Conservation (phyloP, 2,797 vertebrate species). For the Momotus momota region DNA sequence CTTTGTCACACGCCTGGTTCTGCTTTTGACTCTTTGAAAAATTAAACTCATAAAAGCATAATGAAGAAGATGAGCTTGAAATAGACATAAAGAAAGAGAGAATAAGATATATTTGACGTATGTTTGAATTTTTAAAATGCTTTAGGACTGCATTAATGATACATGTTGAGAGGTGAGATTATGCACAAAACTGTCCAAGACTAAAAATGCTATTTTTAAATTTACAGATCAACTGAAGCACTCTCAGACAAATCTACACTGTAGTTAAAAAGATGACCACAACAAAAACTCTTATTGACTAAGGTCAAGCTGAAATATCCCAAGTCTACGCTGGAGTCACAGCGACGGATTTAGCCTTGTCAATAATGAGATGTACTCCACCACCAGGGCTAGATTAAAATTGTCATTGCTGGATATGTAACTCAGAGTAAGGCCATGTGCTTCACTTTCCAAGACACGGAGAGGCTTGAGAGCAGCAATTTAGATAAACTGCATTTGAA, state of each 20-base stretch:
- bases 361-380: not conserved
- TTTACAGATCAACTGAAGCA: not conserved
- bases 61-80: constrained; percentile 8
- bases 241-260: not conserved
- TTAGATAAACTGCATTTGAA: not conserved
- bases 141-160: not conserved
- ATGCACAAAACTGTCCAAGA: not conserved
- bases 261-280: not conserved
- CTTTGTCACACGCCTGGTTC: not conserved
- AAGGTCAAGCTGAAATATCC: not conserved
- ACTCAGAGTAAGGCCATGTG: not conserved
- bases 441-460: not conserved
- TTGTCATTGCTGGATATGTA: not conserved
- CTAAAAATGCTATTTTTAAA: not conserved
- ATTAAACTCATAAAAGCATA: constrained; percentile 5
- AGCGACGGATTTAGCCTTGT: not conserved
- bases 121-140: constrained; percentile 56
- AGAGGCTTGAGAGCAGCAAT: not conserved
- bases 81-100: constrained; percentile 14
- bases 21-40: not conserved
- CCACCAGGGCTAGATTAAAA: not conserved
- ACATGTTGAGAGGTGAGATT: not conserved
- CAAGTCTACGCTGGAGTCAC: not conserved
- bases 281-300: not conserved
- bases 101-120: constrained; percentile 38